Percentiles rank a stretch among this genome's conserved stretches.
These are phyloP conservation scores for Graphium colonna DNA, from an alignment of 2,888 invertebrate genomes.

Conservation along the genomic window DNA sequence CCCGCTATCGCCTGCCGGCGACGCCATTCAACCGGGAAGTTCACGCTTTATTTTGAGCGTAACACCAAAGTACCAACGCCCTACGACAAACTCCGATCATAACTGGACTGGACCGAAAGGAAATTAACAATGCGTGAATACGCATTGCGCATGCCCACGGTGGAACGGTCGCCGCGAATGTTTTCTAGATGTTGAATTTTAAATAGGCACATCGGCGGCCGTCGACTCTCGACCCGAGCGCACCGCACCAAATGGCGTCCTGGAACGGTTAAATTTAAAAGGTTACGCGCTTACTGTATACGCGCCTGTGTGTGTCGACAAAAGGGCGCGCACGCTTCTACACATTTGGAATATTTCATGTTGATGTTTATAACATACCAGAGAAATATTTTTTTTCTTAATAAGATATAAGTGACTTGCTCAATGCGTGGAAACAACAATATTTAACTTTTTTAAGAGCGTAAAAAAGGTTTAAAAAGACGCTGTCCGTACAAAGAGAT, in stretches of 20 bases:
- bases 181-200: neutral
- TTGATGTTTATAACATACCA: no score
- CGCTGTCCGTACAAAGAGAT: constrained; percentile 29
- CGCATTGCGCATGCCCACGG: neutral
- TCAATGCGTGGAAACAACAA: no score
- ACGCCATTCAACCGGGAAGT: constrained; percentile 80
- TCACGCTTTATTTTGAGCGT: constrained; percentile 76
- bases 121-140: neutral
- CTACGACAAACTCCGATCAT: constrained; percentile 28
- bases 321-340: neutral
- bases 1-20: constrained; percentile 59
- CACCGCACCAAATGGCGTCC: constrained; percentile 5
- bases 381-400: no score
- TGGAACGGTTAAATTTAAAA: constrained; percentile 21
- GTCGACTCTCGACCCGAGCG: neutral
- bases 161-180: neutral
- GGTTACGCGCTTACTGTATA: constrained; percentile 1
- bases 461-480: constrained; percentile 23
- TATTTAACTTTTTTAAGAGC: no score
- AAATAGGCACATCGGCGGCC: neutral
- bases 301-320: constrained; percentile 1
- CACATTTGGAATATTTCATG: no score
- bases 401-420: no score
- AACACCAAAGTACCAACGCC: constrained; percentile 55
- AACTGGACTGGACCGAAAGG: neutral